Base-by-base conservation (phyloP, 2,888 invertebrate species). In the Pandemis heparana region DNA sequence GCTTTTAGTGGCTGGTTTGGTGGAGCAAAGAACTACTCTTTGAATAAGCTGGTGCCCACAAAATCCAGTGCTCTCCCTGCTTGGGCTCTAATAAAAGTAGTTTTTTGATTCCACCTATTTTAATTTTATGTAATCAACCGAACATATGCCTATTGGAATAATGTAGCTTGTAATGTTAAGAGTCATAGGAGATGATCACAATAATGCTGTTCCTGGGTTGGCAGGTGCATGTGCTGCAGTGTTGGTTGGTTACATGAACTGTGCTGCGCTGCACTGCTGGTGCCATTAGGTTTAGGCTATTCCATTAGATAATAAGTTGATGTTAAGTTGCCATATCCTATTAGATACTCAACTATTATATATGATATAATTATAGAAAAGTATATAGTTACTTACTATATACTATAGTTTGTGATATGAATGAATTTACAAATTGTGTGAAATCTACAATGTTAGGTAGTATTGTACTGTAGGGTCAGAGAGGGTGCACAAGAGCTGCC, bases 231-330 rank as follows among this genome's bases (percentile, higher is more conserved):
- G n/a, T 16, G 48, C 39, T 60, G 39, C 12, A 7, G 2, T 38
- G n/a, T 51, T 64, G 73, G 73, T 59, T 73, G 73, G 68, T 64
- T 59, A 60, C 73, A 51, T 73, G 73, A 71, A 59, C 65, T 56
- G 41, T 70, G 59, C 59, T 71, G 68, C 46, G 67, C 53, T 53
- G 53, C 61, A 75, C 60, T 59, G 75, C 76, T 63, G 75, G 74
- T 75, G 77, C 78, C 77, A 73, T 77, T 84, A 82, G 83, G 77
- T 84, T 75, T 86, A 86, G 83, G 82, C 79, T 89, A 92, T 92
- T 93, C 92, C 93, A 92, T 83, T 94, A 94, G 93, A 94, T 92
- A 94, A 94, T 94, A 94, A 93, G 94, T 89, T 89, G 88, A 90
- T 90, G 80, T 90, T 94, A 92, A 92, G 92, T 94, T 94, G 94